phyloP scores from a whole-genome alignment of 2,113 vertebrate species.

The Orcinus orca region DNA sequence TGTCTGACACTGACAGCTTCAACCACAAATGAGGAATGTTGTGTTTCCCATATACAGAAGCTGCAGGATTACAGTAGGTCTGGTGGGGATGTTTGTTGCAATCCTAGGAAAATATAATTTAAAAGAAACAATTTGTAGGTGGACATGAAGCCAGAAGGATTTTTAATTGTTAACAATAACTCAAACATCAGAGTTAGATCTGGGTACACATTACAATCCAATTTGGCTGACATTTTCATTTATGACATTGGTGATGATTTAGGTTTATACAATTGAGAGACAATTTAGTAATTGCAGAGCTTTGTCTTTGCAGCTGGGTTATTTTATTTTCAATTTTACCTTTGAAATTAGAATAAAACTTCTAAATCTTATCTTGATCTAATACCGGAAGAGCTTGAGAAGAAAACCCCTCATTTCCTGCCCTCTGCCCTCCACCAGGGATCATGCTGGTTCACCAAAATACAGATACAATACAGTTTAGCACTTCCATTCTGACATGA shows the following conservation, averaged over 20 bases:
- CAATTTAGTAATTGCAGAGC: neutral
- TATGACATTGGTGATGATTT: neutral
- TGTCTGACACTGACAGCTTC: fast-evolving
- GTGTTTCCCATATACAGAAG: neutral
- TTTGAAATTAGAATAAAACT: neutral
- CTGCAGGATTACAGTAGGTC: fast-evolving
- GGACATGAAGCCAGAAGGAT: neutral
- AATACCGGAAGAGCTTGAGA: neutral
- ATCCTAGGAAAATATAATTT: neutral
- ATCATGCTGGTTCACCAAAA: neutral
- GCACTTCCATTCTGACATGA: neutral
- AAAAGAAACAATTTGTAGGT: neutral
- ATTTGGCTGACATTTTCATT: neutral
- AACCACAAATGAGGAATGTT: fast-evolving
- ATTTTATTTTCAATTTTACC: neutral
- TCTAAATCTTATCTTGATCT: neutral
- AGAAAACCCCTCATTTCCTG: neutral
- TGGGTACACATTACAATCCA: neutral
- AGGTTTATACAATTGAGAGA: neutral
- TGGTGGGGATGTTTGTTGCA: fast-evolving
- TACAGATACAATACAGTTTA: neutral
- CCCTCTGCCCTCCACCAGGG: fast-evolving
- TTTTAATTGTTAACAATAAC: neutral
- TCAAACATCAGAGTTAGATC: neutral
- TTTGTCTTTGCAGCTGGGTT: neutral